A percentile compares a stretch with the other conserved stretches of the same genome.
These are phyloP conservation scores for Gymnothorax javanicus DNA, from an alignment of 2,797 vertebrate genomes.

Conservation along the genomic window DNA sequence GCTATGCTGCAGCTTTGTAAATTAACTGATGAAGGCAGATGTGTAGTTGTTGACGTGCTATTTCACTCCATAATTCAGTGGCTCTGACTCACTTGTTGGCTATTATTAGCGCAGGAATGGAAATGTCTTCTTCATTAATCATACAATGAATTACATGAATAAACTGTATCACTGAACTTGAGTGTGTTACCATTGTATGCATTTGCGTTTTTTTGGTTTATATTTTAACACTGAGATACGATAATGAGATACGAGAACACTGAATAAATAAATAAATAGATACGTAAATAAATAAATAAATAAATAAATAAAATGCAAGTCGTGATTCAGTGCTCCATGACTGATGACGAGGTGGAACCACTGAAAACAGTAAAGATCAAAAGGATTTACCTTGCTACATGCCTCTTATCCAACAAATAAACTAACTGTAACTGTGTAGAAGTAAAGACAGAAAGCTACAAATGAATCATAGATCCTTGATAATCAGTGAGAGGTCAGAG, in stretches of 20 bases:
- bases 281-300: background rate
- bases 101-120: background rate
- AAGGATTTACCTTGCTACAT: background rate
- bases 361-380: background rate
- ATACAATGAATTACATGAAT: background rate
- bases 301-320: background rate
- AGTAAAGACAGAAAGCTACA: background rate
- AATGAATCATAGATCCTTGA: background rate
- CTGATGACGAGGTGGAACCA: background rate
- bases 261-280: background rate
- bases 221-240: background rate
- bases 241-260: background rate
- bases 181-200: background rate
- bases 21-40: background rate
- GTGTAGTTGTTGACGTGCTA: background rate
- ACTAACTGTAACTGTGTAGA: background rate
- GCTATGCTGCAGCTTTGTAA: background rate
- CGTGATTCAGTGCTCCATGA: background rate
- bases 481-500: conserved; percentile 22
- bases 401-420: background rate
- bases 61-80: background rate
- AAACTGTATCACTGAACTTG: background rate
- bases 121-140: background rate
- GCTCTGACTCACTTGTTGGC: background rate
- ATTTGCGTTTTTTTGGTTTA: background rate